phyloP scores from a whole-genome alignment of 2,113 vertebrate genomes.

The Ochotona princeps region DNA sequence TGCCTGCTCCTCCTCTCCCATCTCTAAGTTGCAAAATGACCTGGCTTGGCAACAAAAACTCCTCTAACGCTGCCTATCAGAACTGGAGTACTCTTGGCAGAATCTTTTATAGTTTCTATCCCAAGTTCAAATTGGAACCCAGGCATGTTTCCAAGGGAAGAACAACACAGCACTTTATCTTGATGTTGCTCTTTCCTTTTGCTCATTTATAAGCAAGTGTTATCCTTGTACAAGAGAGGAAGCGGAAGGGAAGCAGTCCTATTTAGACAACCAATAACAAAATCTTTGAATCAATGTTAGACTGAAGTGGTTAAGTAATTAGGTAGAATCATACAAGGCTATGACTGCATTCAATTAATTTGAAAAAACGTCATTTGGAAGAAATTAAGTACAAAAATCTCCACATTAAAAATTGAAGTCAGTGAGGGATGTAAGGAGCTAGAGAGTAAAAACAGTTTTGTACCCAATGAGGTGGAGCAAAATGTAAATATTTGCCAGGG shows the following conservation, averaged over 20 bases:
- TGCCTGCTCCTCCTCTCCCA: not conserved
- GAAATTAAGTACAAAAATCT: slow-evolving; percentile 39
- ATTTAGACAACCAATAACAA: slow-evolving; percentile 67
- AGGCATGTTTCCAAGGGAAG: slow-evolving; percentile 69
- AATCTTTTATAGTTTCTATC: slow-evolving; percentile 59
- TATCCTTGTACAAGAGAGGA: slow-evolving; percentile 67
- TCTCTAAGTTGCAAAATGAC: not conserved
- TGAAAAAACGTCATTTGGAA: slow-evolving; percentile 42
- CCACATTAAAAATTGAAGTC: slow-evolving; percentile 33
- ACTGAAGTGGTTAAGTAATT: slow-evolving; percentile 25
- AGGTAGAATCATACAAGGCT: slow-evolving; percentile 3
- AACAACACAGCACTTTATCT: slow-evolving; percentile 73
- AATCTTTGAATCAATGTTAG: slow-evolving; percentile 43
- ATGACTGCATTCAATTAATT: slow-evolving; percentile 16
- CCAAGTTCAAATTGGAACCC: slow-evolving; percentile 69
- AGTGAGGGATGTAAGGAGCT: not conserved
- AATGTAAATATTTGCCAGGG: slow-evolving; percentile 44
- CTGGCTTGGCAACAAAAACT: slow-evolving; percentile 52
- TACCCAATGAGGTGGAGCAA: slow-evolving; percentile 42
- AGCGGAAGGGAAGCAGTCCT: slow-evolving; percentile 49
- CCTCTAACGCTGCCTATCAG: slow-evolving; percentile 39
- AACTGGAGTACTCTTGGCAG: slow-evolving; percentile 67
- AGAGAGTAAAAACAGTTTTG: slow-evolving; percentile 65
- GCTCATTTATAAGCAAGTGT: slow-evolving; percentile 74
- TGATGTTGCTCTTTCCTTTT: slow-evolving; percentile 64